These are phyloP conservation scores for Hydropsyche tenuis DNA, from an alignment of 1,140 invertebrate genomes.

Conservation along the genomic window DNA sequence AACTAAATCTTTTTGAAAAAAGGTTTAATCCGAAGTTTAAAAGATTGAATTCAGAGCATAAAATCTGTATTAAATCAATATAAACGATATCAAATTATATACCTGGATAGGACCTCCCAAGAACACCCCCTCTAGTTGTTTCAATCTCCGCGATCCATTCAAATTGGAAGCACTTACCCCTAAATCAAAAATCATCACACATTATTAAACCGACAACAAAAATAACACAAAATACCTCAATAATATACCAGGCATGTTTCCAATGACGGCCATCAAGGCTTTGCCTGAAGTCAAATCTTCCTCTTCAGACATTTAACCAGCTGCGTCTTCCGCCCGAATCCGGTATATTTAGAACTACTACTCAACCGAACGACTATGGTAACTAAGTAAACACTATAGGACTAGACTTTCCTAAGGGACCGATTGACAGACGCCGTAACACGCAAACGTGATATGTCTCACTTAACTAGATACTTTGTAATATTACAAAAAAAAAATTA, in stretches of 20 bases:
- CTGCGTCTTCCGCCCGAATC: neutral
- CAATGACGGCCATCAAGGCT: conserved; percentile 43
- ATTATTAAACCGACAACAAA: conserved; percentile 1
- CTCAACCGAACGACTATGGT: conserved; percentile 14
- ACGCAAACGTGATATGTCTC: neutral
- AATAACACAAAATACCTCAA: neutral
- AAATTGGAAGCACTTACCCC: conserved; percentile 54
- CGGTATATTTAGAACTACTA: neutral
- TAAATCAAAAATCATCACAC: conserved; percentile 35
- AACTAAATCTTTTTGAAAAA: no score
- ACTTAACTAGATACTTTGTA: neutral
- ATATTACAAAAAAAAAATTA: no score
- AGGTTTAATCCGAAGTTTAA: no score
- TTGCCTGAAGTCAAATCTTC: conserved; percentile 40
- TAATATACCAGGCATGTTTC: conserved; percentile 45
- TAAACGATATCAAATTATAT: neutral
- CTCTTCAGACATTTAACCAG: conserved; percentile 48
- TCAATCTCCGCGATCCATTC: conserved; percentile 54
- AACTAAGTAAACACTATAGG: conserved; percentile 30
- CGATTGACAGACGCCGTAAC: neutral
- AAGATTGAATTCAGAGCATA: no score
- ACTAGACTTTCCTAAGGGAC: conserved; percentile 16
- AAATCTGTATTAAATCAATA: no score
- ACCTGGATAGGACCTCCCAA: conserved; percentile 56
- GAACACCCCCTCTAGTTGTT: conserved; percentile 62